phyloP scores from a whole-genome alignment of 2,888 invertebrate species.

The Phymatocera aterrima region DNA sequence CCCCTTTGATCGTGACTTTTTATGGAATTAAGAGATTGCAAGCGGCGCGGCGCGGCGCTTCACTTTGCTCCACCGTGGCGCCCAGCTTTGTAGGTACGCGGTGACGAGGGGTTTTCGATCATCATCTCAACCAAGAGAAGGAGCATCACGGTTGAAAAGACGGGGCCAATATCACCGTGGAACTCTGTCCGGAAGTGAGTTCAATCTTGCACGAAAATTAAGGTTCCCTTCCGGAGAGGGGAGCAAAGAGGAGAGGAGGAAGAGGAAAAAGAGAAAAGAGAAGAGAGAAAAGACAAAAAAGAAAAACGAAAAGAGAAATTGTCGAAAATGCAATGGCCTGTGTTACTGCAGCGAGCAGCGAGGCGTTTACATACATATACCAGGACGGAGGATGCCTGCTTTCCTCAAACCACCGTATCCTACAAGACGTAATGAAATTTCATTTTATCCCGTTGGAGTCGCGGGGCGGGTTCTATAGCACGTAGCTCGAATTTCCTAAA shows the following conservation, averaged over 20 bases:
- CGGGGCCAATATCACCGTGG: background rate
- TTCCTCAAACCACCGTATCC: background rate
- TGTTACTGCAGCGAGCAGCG: background rate
- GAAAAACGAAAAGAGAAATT: too few relatives aligned
- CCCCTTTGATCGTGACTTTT: slow-evolving; percentile 29
- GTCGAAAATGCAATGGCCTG: slow-evolving; percentile 3
- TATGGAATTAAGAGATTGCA: slow-evolving; percentile 29
- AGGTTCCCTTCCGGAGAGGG: too few relatives aligned
- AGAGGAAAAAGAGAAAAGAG: background rate
- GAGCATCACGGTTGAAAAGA: background rate
- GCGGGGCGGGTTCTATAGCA: background rate
- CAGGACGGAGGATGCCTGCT: slow-evolving; percentile 6
- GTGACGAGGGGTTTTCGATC: background rate
- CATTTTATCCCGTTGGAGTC: slow-evolving; percentile 18
- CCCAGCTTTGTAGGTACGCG: background rate
- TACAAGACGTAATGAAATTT: slow-evolving; percentile 30
- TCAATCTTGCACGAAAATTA: slow-evolving; percentile 14
- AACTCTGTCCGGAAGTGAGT: background rate
- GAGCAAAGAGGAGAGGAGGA: too few relatives aligned
- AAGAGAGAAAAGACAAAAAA: background rate
- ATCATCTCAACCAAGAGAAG: background rate
- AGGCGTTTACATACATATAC: too few relatives aligned
- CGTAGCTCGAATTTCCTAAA: slow-evolving; percentile 25
- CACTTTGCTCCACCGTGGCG: background rate
- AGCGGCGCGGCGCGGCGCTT: background rate